Conservation (phyloP, 2,113 vertebrate species). For the Junco hyemalis region DNA sequence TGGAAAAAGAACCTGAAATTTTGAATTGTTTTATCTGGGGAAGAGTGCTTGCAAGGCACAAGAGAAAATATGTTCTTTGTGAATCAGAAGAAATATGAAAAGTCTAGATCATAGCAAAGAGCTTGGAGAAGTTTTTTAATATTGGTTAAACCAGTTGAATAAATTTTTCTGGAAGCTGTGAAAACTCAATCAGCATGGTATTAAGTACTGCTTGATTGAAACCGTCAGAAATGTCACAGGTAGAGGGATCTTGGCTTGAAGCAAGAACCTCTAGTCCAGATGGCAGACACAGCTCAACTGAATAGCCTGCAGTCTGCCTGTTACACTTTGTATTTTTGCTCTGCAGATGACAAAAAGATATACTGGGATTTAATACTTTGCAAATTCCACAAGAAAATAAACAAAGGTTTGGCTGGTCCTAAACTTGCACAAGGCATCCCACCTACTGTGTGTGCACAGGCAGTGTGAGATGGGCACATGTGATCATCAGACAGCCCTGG, state of each 20-base stretch:
- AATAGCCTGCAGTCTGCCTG: not conserved
- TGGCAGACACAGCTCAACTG: not conserved
- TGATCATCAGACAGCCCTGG: not conserved
- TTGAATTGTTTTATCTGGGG: not conserved
- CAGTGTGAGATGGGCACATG: not conserved
- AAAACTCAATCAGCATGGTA: not conserved
- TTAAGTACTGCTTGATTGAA: not conserved
- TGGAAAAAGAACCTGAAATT: not conserved
- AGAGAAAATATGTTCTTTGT: not conserved
- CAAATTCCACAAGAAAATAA: not conserved
- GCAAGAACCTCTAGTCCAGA: not conserved
- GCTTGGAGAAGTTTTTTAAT: not conserved
- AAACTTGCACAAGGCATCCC: not conserved
- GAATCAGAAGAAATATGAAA: not conserved
- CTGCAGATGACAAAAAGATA: not conserved
- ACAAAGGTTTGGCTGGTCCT: not conserved
- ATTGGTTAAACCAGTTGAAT: not conserved
- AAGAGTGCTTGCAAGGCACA: not conserved
- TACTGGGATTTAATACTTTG: not conserved
- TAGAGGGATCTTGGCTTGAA: not conserved
- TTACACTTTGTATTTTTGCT: not conserved
- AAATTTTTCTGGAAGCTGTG: not conserved
- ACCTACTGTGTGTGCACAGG: not conserved
- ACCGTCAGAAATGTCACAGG: not conserved
- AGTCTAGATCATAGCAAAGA: not conserved